These are phyloP conservation scores for Melipona quadrifasciata DNA, from an alignment of 1,140 invertebrate species.

Conservation along the genomic window DNA sequence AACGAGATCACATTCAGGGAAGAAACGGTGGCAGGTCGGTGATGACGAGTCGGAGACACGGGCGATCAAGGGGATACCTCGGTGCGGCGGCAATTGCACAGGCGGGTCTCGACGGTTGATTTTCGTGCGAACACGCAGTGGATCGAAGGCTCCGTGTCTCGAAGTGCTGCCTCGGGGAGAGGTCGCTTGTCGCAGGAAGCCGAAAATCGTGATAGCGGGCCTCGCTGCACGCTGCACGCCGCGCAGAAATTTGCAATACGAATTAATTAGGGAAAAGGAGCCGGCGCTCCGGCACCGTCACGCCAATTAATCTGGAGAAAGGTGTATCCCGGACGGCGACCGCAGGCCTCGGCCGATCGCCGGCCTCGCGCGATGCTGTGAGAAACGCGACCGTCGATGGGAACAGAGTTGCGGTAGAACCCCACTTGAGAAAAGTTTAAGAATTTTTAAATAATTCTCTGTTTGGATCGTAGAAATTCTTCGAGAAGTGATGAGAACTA, in stretches of 20 bases:
- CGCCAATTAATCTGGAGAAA: constrained; percentile 68
- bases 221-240: constrained; percentile 19
- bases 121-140: constrained; percentile 40
- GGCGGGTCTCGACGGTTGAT: constrained; percentile 34
- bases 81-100: constrained; percentile 52
- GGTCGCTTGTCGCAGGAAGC: constrained; percentile 51
- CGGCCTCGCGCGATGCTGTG: background rate
- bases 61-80: constrained; percentile 56
- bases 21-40: background rate
- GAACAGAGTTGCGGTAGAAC: background rate
- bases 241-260: constrained; percentile 62
- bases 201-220: constrained; percentile 46
- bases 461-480: too few relatives aligned
- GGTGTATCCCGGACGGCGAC: constrained; percentile 39
- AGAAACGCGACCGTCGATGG: background rate
- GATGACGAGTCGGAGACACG: background rate
- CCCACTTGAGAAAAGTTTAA: too few relatives aligned
- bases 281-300: constrained; percentile 59
- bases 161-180: background rate
- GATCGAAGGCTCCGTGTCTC: background rate
- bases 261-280: constrained; percentile 68
- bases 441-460: too few relatives aligned
- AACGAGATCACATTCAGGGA: background rate
- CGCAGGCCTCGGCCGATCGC: background rate
- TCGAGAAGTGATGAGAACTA: too few relatives aligned